A percentile compares a stretch with the other conserved stretches of the same genome.
phyloP scores from a whole-genome alignment of 1,140 invertebrate species.

The Camponotus pennsylvanicus region DNA sequence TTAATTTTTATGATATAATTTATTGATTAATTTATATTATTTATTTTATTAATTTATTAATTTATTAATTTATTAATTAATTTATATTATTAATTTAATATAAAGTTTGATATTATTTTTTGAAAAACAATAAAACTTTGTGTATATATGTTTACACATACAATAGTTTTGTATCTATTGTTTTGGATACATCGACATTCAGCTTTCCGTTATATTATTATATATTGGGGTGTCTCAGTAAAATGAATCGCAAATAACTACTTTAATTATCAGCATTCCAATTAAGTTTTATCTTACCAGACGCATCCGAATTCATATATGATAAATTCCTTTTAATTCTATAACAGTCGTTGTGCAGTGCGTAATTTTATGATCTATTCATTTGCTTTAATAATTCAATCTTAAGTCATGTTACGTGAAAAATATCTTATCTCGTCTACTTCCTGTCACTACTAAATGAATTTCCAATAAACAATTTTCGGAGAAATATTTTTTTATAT shows the following conservation, averaged over 20 bases:
- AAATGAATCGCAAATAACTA: neutral
- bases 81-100: no score
- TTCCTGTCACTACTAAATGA: neutral
- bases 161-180: no score
- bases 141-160: no score
- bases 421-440: neutral
- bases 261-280: neutral
- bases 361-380: neutral
- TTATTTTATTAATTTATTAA: no score
- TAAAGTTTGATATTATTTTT: neutral
- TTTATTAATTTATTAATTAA: no score
- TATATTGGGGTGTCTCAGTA: neutral
- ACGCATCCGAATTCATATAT: neutral
- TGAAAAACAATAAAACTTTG: neutral
- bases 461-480: neutral
- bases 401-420: neutral
- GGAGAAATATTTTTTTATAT: neutral
- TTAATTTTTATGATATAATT: neutral
- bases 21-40: no score
- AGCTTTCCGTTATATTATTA: neutral
- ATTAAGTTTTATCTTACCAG: neutral
- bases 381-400: neutral
- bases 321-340: neutral
- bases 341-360: neutral
- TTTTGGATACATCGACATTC: neutral